These are phyloP conservation scores for Liasis olivaceus DNA, from an alignment of 2,797 vertebrate species.

Conservation along the genomic window DNA sequence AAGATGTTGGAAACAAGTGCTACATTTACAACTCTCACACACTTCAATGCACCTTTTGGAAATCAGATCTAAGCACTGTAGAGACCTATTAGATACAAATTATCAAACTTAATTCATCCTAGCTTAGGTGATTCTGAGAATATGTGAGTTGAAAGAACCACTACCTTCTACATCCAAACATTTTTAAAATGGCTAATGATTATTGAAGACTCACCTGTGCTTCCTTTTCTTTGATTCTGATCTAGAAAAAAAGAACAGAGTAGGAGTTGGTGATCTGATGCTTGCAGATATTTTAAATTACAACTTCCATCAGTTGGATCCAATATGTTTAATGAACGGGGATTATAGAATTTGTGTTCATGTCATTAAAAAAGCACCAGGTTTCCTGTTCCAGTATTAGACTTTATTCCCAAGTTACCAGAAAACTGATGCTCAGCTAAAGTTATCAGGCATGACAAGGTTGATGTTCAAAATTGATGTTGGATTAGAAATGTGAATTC, in stretches of 20 bases:
- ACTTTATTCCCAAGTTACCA: neutral
- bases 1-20: neutral
- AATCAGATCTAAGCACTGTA: neutral
- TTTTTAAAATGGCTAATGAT: neutral
- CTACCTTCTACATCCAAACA: neutral
- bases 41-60: neutral
- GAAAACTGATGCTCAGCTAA: neutral
- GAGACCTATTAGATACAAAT: neutral
- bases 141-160: neutral
- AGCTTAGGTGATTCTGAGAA: neutral
- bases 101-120: neutral
- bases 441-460: neutral
- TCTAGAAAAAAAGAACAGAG: slow-evolving; percentile 34
- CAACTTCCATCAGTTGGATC: neutral
- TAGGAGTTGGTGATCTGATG: neutral
- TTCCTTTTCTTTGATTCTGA: slow-evolving; percentile 74
- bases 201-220: slow-evolving; percentile 59
- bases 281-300: neutral
- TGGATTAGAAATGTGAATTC: neutral
- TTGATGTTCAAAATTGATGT: neutral
- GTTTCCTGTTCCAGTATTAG: neutral
- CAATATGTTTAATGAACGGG: neutral
- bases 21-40: neutral
- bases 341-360: neutral
- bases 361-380: neutral